A percentile compares a stretch with the other conserved stretches of the same genome.
phyloP scores from a whole-genome alignment of 2,113 vertebrate species.

The Camelus bactrianus region DNA sequence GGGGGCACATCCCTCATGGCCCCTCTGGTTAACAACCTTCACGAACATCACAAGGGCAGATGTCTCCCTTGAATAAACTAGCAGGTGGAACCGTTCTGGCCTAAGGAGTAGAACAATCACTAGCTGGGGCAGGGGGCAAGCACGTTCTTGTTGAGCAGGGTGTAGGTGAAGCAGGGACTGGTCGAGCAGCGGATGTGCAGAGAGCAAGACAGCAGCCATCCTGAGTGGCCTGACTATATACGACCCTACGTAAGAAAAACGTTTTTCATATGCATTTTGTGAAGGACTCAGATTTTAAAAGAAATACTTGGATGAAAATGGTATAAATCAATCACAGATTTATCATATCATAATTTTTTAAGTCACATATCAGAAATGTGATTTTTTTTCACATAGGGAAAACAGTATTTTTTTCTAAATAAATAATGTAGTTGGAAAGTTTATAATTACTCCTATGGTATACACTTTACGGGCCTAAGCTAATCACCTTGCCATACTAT shows the following conservation, averaged over 20 bases:
- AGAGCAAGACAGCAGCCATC: neutral
- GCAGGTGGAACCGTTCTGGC: neutral
- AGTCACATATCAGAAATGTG: neutral
- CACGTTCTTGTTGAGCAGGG: neutral
- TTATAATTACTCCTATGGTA: neutral
- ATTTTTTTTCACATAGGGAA: conserved; percentile 31
- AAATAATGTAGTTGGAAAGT: conserved; percentile 11
- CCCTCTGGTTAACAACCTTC: neutral
- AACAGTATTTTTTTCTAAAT: conserved; percentile 45
- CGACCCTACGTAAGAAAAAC: neutral
- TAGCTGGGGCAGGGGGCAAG: neutral
- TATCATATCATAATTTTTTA: neutral
- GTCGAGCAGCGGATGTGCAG: neutral
- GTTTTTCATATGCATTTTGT: neutral
- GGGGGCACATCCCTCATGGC: neutral
- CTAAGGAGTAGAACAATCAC: neutral
- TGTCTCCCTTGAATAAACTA: neutral
- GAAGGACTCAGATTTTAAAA: conserved; percentile 30
- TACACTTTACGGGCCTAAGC: neutral
- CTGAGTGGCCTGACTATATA: neutral
- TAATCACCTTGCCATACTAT: neutral
- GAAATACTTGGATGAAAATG: neutral
- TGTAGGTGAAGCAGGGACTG: neutral
- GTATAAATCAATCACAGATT: neutral
- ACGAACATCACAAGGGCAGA: neutral